Evolutionary conservation across 2,113 vertebrate genomes (phyloP).

Genomic region (Macquaria ambigua): DNA sequence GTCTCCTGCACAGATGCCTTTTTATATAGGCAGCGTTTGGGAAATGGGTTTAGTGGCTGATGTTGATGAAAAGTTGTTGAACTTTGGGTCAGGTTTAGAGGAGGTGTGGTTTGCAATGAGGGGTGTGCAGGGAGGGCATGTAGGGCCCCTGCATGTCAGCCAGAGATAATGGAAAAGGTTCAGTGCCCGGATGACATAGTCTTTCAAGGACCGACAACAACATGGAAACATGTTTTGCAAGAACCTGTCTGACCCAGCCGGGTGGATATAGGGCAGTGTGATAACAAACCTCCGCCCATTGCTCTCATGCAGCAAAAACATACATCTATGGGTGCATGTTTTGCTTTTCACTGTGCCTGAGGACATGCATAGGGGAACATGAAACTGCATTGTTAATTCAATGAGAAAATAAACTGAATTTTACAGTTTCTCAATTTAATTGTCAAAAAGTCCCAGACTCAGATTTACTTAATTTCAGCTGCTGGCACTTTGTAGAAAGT

Average conservation of each 20-base stretch:
- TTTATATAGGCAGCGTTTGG: slow-evolving; percentile 48
- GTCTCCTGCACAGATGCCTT: not conserved
- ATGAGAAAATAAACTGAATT: not conserved
- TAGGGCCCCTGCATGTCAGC: slow-evolving; percentile 30
- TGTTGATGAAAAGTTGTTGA: slow-evolving; percentile 24
- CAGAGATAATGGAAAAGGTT: slow-evolving; percentile 52
- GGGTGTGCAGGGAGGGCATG: not conserved
- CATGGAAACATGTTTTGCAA: slow-evolving; percentile 59
- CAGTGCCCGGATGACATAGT: slow-evolving; percentile 9
- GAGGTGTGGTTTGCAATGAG: slow-evolving; percentile 48
- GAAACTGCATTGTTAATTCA: slow-evolving; percentile 25
- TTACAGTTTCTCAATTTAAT: slow-evolving; percentile 34
- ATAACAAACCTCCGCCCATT: slow-evolving; percentile 13
- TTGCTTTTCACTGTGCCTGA: slow-evolving; percentile 1
- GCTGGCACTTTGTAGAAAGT: slow-evolving; percentile 52
- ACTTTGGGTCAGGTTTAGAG: slow-evolving; percentile 23
- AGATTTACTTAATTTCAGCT: slow-evolving; percentile 53
- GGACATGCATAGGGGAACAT: not conserved
- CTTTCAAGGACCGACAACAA: slow-evolving; percentile 45
- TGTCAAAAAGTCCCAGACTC: slow-evolving; percentile 41
- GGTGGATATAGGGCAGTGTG: not conserved
- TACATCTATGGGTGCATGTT: not conserved
- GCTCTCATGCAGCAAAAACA: slow-evolving; percentile 26
- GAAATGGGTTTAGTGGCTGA: slow-evolving; percentile 58
- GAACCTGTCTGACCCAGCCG: not conserved